Evolutionary conservation across 2,797 vertebrate species (phyloP), one percentile per base, ranked within the genome.

Genomic region (Sebastes jordani): DNA sequence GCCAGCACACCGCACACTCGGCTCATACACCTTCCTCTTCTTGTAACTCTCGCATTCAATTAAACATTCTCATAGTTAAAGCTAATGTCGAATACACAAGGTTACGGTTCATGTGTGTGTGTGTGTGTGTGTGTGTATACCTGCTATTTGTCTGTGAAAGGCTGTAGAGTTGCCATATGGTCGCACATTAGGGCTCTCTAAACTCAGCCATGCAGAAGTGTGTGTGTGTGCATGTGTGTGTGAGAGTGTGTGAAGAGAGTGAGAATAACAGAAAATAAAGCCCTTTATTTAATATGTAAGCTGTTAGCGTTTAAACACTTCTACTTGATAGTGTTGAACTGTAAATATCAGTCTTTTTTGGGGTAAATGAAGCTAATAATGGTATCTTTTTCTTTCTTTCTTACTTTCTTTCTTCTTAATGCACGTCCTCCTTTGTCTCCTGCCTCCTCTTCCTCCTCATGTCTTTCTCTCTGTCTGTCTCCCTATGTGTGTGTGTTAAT

Each of bases 161-260:
- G 59, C 76, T 79, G 82, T 83, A 59, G 87, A 25, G 80, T 66
- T 85, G 85, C 89, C 88, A 87, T 92, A 92, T 93, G 92, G 90
- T 81, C 79, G 85, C 91, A 80, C 89, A 88, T 93, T 89, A 85
- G 85, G 75, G 36, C 78, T 65, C 67, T 71, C 76, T 54, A 34
- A 86, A 87, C 84, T 84, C 82, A 91, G 82, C 71, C 72, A 77
- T 84, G 77, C 80, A 86, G 16, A 81, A 68, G 69, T 65, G 61
- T 60, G 64, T 65, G 61, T 60, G 64, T 76, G 70, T 66, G 52
- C 74, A 56, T 55, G 52, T 62, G 64, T 68, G 63, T 56, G 73
- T 63, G 30, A 23, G 27, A 34, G 59, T 59, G 69, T n/a, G 76
- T 71, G 67, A 49, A 54, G 54, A 66, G 4, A 78, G 55, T 16